A percentile compares a stretch with the other conserved stretches of the same genome.
Conservation (phyloP, 53 echinoderm and acorn worm species). For the Zoroaster sp. region DNA sequence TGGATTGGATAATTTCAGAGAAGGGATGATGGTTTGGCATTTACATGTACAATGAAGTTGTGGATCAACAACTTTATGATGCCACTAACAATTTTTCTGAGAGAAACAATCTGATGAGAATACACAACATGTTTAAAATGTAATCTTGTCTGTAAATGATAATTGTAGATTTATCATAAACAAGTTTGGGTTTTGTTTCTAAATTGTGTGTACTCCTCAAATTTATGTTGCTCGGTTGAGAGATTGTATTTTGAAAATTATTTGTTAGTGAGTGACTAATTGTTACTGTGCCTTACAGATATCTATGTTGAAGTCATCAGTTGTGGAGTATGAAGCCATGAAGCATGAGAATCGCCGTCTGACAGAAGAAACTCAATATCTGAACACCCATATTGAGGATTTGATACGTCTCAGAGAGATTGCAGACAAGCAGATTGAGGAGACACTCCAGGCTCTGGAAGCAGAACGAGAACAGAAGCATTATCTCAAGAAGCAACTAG, state of each 20-base stretch:
- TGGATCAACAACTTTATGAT: too few relatives aligned
- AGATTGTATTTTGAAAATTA: not conserved
- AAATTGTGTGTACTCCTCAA: too few relatives aligned
- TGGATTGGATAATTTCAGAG: too few relatives aligned
- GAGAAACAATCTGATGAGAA: too few relatives aligned
- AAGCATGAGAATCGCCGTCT: conserved; percentile 92
- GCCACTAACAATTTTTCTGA: too few relatives aligned
- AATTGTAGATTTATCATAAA: too few relatives aligned
- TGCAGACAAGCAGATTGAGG: conserved; percentile 97
- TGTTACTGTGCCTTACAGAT: conserved; percentile 62
- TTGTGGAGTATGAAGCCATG: conserved; percentile 93
- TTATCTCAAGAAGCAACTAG: conserved; percentile 93
- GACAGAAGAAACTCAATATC: conserved; percentile 89
- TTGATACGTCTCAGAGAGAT: conserved; percentile 84
- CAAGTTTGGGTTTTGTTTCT: too few relatives aligned
- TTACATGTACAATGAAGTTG: too few relatives aligned
- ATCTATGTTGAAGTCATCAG: conserved; percentile 91
- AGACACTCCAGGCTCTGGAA: conserved; percentile 92
- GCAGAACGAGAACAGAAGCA: conserved; percentile 96
- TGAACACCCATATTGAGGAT: conserved; percentile 96
- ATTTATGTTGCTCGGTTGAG: too few relatives aligned
- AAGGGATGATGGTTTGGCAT: too few relatives aligned
- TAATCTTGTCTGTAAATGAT: too few relatives aligned
- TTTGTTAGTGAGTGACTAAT: not conserved
- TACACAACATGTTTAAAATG: too few relatives aligned